Base-by-base conservation (phyloP, 2,797 vertebrate species). In the Siniperca scherzeri region DNA sequence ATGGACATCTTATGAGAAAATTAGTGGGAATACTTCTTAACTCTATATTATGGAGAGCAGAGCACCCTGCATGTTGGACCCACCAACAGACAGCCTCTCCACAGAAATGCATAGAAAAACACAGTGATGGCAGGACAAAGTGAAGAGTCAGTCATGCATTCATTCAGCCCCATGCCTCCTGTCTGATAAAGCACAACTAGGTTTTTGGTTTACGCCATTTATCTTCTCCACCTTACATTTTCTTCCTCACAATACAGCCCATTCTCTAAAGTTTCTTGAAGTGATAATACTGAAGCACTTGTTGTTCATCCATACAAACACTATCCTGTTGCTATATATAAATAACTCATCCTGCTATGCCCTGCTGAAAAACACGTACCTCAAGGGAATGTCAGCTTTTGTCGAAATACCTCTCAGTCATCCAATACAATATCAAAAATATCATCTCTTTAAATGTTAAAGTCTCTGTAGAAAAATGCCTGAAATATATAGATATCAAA, bases 351-450 rank as follows among this genome's bases (percentile, higher is more conserved):
- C 84, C 83, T 82, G 86, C 80, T 86, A 70, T 83, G 87, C 87
- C 86, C 91, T 90, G 82, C 87, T 88, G 86, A 86, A 83, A 91
- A 90, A 81, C 76, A 84, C 42, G 36, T 83, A 85, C 79, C 76
- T 88, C 60, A 7, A 87, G 81, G 92, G 86, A 90, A 88, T 83
- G 89, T 87, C 85, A 87, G 83, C 92, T 86, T 88, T 92, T 73
- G 46, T 90, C 82, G 85, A 91, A 94, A 92, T 80, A 77, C 80
- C 78, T 89, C 85, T 90, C 88, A 87, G 82, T 89, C 89, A 84
- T 89, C 93, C 86, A 85, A 91, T 89, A 87, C 89, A 93, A 94
- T 96, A 96, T 96, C 92, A 96, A 96, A 96, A 96, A 96, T 96
- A 96, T 94, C 85, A 85, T 95, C 84, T 95, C 83, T 94, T 94